Percentiles rank a stretch among this genome's conserved stretches.
phyloP scores from a whole-genome alignment of 2,113 vertebrate genomes.

The Melozone crissalis region DNA sequence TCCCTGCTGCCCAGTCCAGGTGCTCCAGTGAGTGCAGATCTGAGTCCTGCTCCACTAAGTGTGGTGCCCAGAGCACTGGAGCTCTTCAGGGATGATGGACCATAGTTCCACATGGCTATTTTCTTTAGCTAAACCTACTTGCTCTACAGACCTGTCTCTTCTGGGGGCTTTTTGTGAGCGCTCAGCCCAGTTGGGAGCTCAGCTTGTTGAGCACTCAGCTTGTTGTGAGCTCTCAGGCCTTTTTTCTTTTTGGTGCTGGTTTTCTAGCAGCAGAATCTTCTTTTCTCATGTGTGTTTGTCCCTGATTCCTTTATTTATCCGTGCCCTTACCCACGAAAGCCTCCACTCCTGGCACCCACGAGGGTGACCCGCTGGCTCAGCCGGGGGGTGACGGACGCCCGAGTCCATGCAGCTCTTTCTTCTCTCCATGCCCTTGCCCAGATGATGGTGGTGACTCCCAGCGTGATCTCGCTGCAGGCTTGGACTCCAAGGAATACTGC shows the following conservation, averaged over 20 bases:
- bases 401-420: constrained; percentile 58
- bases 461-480: constrained; percentile 78
- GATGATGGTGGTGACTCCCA: constrained; percentile 88
- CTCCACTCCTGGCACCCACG: neutral
- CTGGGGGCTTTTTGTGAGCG: neutral
- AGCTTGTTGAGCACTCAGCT: too few relatives aligned
- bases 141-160: neutral
- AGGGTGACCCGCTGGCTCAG: constrained; percentile 55
- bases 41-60: neutral
- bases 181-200: neutral
- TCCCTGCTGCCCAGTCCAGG: neutral
- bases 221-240: neutral
- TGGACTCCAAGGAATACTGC: constrained; percentile 96
- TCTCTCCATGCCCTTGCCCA: constrained; percentile 71
- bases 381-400: constrained; percentile 46
- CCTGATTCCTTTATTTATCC: constrained; percentile 2
- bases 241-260: neutral
- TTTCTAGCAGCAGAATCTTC: neutral
- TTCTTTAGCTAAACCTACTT: neutral
- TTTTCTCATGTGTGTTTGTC: neutral
- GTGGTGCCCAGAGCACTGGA: neutral
- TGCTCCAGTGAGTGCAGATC: neutral
- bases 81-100: neutral
- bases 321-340: neutral
- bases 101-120: fast-evolving